Percentiles rank a stretch among this genome's conserved stretches.
phyloP scores from a whole-genome alignment of 1,140 invertebrate genomes.

The Paracyclopina nana region DNA sequence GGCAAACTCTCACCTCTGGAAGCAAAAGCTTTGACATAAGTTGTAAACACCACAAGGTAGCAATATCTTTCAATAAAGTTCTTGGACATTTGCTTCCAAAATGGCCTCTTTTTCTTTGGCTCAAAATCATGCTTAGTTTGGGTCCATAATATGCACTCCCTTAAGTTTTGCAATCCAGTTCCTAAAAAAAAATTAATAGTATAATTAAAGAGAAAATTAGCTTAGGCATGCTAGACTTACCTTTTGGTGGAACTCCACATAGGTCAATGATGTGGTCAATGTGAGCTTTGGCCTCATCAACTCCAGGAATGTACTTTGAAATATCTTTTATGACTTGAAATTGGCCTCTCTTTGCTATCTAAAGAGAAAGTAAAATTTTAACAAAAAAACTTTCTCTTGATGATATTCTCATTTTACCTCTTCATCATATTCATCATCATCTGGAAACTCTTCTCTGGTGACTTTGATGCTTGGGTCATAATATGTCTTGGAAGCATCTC shows the following conservation, averaged over 20 bases:
- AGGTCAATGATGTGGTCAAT: constrained; percentile 14
- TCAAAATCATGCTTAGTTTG: constrained; percentile 13
- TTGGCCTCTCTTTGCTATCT: constrained; percentile 6
- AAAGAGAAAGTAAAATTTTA: neutral
- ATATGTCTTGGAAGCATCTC: neutral
- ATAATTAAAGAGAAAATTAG: too few species aligned
- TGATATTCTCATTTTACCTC: neutral
- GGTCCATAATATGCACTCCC: constrained; percentile 14
- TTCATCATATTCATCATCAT: constrained; percentile 3
- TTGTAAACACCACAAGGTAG: constrained; percentile 14
- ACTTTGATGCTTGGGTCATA: neutral
- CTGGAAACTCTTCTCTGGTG: neutral
- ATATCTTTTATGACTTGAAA: constrained; percentile 7
- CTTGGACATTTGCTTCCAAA: constrained; percentile 15
- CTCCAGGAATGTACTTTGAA: constrained; percentile 15
- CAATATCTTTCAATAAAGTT: constrained; percentile 17
- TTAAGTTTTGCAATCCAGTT: constrained; percentile 12
- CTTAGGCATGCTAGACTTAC: too few species aligned
- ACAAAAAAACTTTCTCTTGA: neutral
- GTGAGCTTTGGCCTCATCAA: constrained; percentile 13
- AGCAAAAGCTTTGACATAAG: constrained; percentile 8
- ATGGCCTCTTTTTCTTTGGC: constrained; percentile 13
- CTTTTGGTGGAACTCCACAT: constrained; percentile 11
- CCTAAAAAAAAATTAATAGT: too few species aligned
- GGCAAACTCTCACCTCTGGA: constrained; percentile 3